A percentile compares a stretch with the other conserved stretches of the same genome.
phyloP scores from a whole-genome alignment of 2,113 vertebrate species.

The Cacatua alba region DNA sequence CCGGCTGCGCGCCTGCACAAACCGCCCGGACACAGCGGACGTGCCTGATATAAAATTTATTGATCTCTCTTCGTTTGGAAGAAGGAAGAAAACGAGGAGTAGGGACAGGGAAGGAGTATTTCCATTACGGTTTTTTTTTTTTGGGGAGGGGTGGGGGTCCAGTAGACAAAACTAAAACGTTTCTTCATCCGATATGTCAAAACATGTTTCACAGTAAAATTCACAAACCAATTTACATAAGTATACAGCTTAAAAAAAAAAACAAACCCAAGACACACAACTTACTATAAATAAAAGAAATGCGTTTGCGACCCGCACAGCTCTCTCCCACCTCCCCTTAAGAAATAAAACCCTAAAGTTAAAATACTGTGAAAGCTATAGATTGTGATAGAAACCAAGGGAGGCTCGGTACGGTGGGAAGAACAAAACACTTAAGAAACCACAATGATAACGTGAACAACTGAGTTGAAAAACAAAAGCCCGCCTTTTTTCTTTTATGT shows the following conservation, averaged over 20 bases:
- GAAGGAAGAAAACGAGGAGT: not conserved
- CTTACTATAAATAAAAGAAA: constrained; percentile 93
- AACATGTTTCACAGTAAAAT: constrained; percentile 83
- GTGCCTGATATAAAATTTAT: constrained; percentile 75
- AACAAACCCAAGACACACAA: constrained; percentile 37
- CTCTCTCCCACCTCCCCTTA: constrained; percentile 54
- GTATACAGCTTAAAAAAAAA: constrained; percentile 78
- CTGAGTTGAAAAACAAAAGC: constrained; percentile 12
- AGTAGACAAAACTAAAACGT: constrained; percentile 72
- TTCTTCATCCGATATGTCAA: constrained; percentile 79
- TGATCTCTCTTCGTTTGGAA: constrained; percentile 27
- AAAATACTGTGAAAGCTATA: constrained; percentile 66
- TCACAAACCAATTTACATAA: constrained; percentile 82
- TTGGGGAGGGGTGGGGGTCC: constrained; percentile 16
- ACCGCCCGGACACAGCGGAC: constrained; percentile 36
- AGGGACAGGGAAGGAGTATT: not conserved
- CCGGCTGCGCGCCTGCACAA: not conserved
- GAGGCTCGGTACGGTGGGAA: constrained; percentile 56
- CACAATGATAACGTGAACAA: constrained; percentile 47
- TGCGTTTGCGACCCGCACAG: constrained; percentile 86
- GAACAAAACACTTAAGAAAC: constrained; percentile 35
- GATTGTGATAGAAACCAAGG: constrained; percentile 77
- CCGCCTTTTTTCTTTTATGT: not conserved
- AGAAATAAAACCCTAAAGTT: constrained; percentile 38
- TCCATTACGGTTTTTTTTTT: not conserved